These are phyloP conservation scores for Amphipyra tragopoginis DNA, from an alignment of 2,888 invertebrate species.

Conservation along the genomic window DNA sequence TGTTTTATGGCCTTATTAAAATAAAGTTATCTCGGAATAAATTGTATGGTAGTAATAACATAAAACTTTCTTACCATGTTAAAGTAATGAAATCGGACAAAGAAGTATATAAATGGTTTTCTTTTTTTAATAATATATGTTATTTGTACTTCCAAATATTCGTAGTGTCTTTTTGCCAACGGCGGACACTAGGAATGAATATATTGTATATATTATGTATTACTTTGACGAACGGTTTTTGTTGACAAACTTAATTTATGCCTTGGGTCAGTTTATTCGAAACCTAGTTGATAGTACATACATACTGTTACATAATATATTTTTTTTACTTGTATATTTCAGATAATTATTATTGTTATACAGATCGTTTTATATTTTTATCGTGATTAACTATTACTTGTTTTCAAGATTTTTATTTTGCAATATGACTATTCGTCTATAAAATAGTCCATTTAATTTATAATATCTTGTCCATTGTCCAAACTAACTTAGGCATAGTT, in stretches of 20 bases:
- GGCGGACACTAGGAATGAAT: slow-evolving; percentile 34
- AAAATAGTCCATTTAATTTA: slow-evolving; percentile 83
- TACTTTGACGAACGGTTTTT: slow-evolving; percentile 61
- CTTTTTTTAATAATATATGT: slow-evolving; percentile 35
- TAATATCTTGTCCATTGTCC: slow-evolving; percentile 88
- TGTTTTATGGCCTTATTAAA: slow-evolving; percentile 82
- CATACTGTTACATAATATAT: slow-evolving; percentile 83
- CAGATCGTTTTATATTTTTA: slow-evolving; percentile 87
- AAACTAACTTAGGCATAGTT: slow-evolving; percentile 88
- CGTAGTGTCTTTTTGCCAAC: slow-evolving; percentile 28
- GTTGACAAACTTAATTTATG: slow-evolving; percentile 61
- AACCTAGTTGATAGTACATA: slow-evolving; percentile 81
- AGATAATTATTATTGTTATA: slow-evolving; percentile 88
- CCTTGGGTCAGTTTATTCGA: slow-evolving; percentile 70
- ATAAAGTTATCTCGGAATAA: slow-evolving; percentile 66
- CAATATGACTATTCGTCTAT: slow-evolving; percentile 71
- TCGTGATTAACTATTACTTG: slow-evolving; percentile 79
- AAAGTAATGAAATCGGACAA: slow-evolving; percentile 58
- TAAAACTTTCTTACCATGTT: slow-evolving; percentile 65
- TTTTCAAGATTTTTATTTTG: slow-evolving; percentile 79
- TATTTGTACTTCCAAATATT: slow-evolving; percentile 39
- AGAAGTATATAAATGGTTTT: slow-evolving; percentile 56
- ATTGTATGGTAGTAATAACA: slow-evolving; percentile 65
- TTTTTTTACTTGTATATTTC: slow-evolving; percentile 88
- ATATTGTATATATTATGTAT: slow-evolving; percentile 51